Conservation (phyloP, 2,797 vertebrate species). For the Sebastes elongatus region DNA sequence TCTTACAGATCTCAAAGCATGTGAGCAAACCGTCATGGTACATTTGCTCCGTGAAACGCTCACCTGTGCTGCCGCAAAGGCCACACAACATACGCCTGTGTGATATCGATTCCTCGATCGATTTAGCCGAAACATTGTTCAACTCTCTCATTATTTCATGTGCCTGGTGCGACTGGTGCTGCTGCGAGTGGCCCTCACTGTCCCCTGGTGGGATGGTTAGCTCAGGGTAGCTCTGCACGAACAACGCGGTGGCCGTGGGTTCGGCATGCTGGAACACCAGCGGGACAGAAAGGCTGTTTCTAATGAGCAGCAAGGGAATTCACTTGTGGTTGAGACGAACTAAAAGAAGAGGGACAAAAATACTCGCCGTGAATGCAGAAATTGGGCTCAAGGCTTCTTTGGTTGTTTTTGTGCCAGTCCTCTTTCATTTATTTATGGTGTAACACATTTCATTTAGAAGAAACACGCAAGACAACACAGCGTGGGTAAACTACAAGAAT, state of each 20-base stretch:
- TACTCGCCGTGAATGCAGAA: neutral
- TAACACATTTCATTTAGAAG: slow-evolving; percentile 1
- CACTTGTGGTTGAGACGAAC: neutral
- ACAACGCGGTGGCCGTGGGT: slow-evolving; percentile 32
- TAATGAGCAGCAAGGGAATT: slow-evolving; percentile 69
- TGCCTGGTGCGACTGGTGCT: slow-evolving; percentile 1
- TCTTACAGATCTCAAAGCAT: neutral
- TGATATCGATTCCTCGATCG: slow-evolving; percentile 48
- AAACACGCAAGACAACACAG: slow-evolving; percentile 6
- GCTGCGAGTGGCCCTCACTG: slow-evolving; percentile 9
- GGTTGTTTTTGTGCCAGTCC: neutral
- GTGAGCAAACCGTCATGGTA: neutral
- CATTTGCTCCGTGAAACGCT: neutral
- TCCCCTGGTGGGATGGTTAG: slow-evolving; percentile 62
- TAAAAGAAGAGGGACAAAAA: slow-evolving; percentile 10
- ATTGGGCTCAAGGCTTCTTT: neutral
- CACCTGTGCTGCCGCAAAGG: slow-evolving; percentile 32
- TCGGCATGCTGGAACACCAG: slow-evolving; percentile 2
- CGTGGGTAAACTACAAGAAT: neutral
- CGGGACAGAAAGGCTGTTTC: slow-evolving; percentile 34
- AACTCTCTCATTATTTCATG: slow-evolving; percentile 52
- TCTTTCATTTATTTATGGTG: neutral
- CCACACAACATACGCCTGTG: neutral
- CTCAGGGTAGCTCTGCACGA: slow-evolving; percentile 24
- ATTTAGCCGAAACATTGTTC: slow-evolving; percentile 29